Percentiles rank a stretch among this genome's conserved stretches.
phyloP scores from a whole-genome alignment of 2,797 vertebrate species.

The Pitangus sulphuratus region DNA sequence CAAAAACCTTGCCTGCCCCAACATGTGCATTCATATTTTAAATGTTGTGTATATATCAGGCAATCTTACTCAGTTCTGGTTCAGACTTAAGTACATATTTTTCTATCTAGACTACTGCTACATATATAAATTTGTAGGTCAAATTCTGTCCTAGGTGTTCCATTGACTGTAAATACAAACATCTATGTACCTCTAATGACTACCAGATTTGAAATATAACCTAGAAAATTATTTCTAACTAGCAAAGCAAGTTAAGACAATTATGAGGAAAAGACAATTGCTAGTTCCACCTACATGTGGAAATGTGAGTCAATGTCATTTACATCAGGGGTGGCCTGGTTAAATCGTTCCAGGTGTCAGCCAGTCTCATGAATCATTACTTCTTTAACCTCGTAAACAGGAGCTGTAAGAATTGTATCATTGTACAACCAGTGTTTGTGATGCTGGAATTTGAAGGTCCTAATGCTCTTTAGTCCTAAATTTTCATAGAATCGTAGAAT shows the following conservation, averaged over 20 bases:
- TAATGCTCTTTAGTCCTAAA: not conserved
- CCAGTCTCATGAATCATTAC: slow-evolving; percentile 39
- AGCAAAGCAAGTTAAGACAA: slow-evolving; percentile 50
- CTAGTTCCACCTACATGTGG: slow-evolving; percentile 34
- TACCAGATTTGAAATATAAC: slow-evolving; percentile 32
- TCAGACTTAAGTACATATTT: not conserved
- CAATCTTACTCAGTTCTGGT: not conserved
- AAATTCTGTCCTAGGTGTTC: slow-evolving; percentile 35
- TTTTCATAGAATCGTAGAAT: no score
- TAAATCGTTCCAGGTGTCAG: slow-evolving; percentile 24
- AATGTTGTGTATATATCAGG: not conserved
- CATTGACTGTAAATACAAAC: slow-evolving; percentile 10
- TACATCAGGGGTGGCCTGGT: slow-evolving; percentile 21
- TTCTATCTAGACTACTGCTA: not conserved
- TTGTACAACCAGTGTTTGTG: not conserved
- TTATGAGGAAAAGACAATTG: slow-evolving; percentile 42
- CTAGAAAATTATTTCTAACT: slow-evolving; percentile 56
- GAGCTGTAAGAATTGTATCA: not conserved
- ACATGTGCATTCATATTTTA: not conserved
- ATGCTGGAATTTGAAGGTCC: not conserved
- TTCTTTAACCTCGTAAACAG: not conserved
- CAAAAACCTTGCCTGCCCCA: not conserved
- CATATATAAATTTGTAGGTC: slow-evolving; percentile 12
- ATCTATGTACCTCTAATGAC: slow-evolving; percentile 12
- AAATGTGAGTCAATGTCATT: slow-evolving; percentile 39